These are phyloP conservation scores for Pseudonaja textilis DNA, from an alignment of 2,113 vertebrate species.

Conservation along the genomic window DNA sequence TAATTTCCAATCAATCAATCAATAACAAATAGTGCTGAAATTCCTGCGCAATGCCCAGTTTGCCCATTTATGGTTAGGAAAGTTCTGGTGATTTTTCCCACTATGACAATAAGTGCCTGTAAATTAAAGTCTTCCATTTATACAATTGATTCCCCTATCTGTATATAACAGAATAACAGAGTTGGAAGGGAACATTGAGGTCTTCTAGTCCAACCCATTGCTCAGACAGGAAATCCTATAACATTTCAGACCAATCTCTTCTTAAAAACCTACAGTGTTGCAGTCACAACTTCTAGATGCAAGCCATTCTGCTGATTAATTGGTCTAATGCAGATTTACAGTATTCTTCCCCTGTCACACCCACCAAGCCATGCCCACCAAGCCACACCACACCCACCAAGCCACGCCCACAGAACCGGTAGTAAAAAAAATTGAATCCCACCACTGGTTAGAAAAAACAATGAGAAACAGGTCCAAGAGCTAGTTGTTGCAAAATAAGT, in stretches of 20 bases:
- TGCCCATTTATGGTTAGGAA: not conserved
- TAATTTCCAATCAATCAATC: not conserved
- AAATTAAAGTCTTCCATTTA: not conserved
- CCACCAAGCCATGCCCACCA: no score
- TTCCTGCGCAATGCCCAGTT: not conserved
- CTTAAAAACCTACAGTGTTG: no score
- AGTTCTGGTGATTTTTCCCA: not conserved
- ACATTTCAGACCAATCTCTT: no score
- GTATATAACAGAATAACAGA: not conserved
- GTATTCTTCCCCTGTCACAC: no score
- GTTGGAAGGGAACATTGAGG: not conserved
- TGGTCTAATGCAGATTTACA: no score
- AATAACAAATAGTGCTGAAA: not conserved
- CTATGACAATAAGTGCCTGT: not conserved
- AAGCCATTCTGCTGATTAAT: no score
- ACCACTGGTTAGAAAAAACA: not conserved
- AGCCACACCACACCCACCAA: no score
- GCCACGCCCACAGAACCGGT: no score
- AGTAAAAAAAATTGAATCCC: no score
- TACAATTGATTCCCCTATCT: not conserved
- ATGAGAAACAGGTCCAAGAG: not conserved
- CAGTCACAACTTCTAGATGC: no score
- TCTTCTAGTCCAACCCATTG: not conserved
- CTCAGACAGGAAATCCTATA: not conserved
- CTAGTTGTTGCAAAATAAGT: not conserved